Evolutionary conservation across 2,888 invertebrate species (phyloP).

Genomic region (Mythimna ferrago): DNA sequence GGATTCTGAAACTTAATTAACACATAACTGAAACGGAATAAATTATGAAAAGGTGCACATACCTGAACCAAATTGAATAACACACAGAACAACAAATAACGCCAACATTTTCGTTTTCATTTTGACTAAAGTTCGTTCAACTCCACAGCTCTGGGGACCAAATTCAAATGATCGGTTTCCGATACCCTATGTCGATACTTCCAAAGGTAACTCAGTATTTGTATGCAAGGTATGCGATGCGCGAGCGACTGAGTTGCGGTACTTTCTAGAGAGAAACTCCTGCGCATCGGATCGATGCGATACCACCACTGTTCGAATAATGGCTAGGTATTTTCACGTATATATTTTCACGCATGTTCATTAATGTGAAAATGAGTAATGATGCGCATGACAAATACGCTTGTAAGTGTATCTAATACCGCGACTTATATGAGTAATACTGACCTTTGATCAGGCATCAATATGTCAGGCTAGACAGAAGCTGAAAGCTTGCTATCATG

Average conservation of each 20-base stretch:
- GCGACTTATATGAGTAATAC: slow-evolving; percentile 35
- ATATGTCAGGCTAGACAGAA: slow-evolving; percentile 35
- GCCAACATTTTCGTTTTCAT: slow-evolving; percentile 79
- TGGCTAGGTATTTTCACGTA: slow-evolving; percentile 65
- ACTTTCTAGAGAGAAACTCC: slow-evolving; percentile 91
- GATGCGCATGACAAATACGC: slow-evolving; percentile 49
- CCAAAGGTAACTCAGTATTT: slow-evolving; percentile 83
- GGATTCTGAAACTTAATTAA: slow-evolving; percentile 27
- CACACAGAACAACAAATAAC: slow-evolving; percentile 71
- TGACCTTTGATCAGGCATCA: slow-evolving; percentile 49
- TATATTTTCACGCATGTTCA: slow-evolving; percentile 69
- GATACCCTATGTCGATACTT: slow-evolving; percentile 80
- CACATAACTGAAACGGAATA: slow-evolving; percentile 17
- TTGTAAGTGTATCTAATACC: slow-evolving; percentile 49
- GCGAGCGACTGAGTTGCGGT: slow-evolving; percentile 84
- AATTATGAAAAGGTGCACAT: slow-evolving; percentile 57
- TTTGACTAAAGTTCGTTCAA: slow-evolving; percentile 69
- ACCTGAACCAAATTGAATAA: slow-evolving; percentile 72
- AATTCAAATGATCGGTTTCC: slow-evolving; percentile 83
- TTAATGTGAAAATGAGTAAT: slow-evolving; percentile 52
- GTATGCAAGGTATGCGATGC: slow-evolving; percentile 87
- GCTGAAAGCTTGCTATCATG: slow-evolving; percentile 23
- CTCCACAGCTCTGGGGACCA: slow-evolving; percentile 84
- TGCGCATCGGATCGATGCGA: slow-evolving; percentile 77
- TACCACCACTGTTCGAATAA: slow-evolving; percentile 73